phyloP scores from a whole-genome alignment of 2,888 invertebrate genomes.

The Stratiomys singularior region DNA sequence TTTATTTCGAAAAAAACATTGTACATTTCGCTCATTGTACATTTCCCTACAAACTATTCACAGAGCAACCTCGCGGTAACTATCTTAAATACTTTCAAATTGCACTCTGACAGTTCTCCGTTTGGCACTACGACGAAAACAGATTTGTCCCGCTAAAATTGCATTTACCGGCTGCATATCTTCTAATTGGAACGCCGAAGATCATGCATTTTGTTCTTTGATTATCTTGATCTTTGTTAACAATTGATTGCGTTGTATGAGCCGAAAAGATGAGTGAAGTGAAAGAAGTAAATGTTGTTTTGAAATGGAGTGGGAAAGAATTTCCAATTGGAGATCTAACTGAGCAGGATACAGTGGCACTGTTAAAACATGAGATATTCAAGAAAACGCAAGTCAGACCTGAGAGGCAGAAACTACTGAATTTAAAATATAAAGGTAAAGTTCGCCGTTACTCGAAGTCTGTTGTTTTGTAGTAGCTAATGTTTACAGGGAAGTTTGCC shows the following conservation, averaged over 20 bases:
- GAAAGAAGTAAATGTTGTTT: slow-evolving; percentile 70
- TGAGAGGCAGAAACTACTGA: slow-evolving; percentile 92
- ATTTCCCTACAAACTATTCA: no score
- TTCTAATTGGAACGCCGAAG: neutral
- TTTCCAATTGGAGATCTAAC: slow-evolving; percentile 80
- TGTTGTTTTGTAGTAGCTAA: slow-evolving; percentile 8
- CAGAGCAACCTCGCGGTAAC: no score
- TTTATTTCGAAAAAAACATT: no score
- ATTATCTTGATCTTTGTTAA: neutral
- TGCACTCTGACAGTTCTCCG: neutral
- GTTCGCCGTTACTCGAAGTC: neutral
- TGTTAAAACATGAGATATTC: slow-evolving; percentile 84
- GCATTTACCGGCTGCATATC: neutral
- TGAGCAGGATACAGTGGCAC: slow-evolving; percentile 80
- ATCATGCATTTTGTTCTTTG: neutral
- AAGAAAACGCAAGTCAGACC: slow-evolving; percentile 90
- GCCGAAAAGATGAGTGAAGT: slow-evolving; percentile 53
- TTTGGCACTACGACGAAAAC: slow-evolving; percentile 9
- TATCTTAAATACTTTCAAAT: neutral
- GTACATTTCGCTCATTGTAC: no score
- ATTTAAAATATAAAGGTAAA: slow-evolving; percentile 91
- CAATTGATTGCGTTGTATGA: no score
- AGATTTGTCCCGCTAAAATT: slow-evolving; percentile 11
- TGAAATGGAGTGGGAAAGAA: slow-evolving; percentile 96
- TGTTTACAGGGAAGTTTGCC: slow-evolving; percentile 79